phyloP scores from a whole-genome alignment of 1,140 invertebrate species.

The Cyclargus thomasi region DNA sequence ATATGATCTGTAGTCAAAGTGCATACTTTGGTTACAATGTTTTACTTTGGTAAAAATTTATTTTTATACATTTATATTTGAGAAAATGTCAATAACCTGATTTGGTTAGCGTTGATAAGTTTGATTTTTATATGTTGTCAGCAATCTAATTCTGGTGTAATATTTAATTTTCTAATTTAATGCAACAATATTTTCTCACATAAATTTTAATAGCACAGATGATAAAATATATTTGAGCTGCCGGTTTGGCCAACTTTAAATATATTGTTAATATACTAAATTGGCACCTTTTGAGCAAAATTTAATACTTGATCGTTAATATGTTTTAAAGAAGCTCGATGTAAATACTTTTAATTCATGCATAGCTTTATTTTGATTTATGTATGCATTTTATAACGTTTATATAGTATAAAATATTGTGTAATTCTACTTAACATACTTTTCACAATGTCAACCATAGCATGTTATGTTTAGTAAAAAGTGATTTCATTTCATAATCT shows the following conservation, averaged over 20 bases:
- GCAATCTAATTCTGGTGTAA: too few species aligned
- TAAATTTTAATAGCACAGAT: not conserved
- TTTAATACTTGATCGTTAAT: conserved; percentile 7
- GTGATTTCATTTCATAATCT: not conserved
- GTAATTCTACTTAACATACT: not conserved
- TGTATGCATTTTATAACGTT: not conserved
- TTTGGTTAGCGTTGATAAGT: too few species aligned
- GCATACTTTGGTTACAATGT: not conserved
- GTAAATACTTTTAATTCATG: conserved; percentile 2
- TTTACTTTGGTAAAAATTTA: not conserved
- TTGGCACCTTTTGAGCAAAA: conserved; percentile 29
- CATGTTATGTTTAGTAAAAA: not conserved
- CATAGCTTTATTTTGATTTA: not conserved
- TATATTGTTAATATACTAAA: conserved; percentile 11
- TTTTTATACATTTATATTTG: not conserved
- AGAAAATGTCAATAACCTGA: too few species aligned
- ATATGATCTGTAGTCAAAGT: not conserved
- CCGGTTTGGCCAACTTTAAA: conserved; percentile 15
- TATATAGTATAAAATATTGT: not conserved
- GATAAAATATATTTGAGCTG: conserved; percentile 20
- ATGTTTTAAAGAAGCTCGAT: conserved; percentile 4
- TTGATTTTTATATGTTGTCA: too few species aligned
- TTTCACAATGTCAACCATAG: not conserved
- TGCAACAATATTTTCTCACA: not conserved
- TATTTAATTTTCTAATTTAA: too few species aligned